Conservation (phyloP, 2,797 vertebrate genomes). For the Enteromius anoplus region DNA sequence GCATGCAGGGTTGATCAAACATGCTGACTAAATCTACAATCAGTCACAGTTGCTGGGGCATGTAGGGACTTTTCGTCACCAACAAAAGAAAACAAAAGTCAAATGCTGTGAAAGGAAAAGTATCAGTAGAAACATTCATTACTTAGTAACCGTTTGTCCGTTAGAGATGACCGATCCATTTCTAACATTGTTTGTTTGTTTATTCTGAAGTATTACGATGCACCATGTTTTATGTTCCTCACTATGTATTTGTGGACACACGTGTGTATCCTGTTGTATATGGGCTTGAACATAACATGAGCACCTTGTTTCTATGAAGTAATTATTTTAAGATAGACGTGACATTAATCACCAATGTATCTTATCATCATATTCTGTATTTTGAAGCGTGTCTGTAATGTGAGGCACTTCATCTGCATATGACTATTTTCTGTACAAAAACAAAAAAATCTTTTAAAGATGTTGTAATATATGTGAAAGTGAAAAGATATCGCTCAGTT, state of each 20-base stretch:
- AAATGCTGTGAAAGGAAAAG: constrained; percentile 54
- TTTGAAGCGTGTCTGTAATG: constrained; percentile 73
- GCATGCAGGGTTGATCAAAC: constrained; percentile 39
- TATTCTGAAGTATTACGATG: constrained; percentile 66
- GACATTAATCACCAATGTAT: constrained; percentile 76
- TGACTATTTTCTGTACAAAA: constrained; percentile 87
- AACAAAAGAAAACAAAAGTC: constrained; percentile 1
- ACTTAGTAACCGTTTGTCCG: constrained; percentile 21
- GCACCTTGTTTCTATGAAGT: constrained; percentile 80
- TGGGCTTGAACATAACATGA: constrained; percentile 76
- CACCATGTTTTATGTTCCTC: constrained; percentile 65
- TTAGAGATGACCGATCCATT: constrained; percentile 51
- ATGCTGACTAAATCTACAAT: constrained; percentile 38
- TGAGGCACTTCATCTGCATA: constrained; percentile 88
- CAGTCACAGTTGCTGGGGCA: constrained; percentile 34
- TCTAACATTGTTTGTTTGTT: constrained; percentile 47
- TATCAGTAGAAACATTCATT: constrained; percentile 12
- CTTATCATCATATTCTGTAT: constrained; percentile 79
- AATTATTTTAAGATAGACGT: constrained; percentile 78
- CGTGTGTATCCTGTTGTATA: constrained; percentile 76
- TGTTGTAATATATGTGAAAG: constrained; percentile 89
- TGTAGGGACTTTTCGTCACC: constrained; percentile 12
- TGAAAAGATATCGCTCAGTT: constrained; percentile 88
- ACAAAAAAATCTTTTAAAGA: constrained; percentile 77
- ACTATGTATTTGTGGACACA: constrained; percentile 75